Percentiles rank a stretch among this genome's conserved stretches.
phyloP scores from a whole-genome alignment of 2,797 vertebrate species.

The Xiphorhynchus erythropygius region DNA sequence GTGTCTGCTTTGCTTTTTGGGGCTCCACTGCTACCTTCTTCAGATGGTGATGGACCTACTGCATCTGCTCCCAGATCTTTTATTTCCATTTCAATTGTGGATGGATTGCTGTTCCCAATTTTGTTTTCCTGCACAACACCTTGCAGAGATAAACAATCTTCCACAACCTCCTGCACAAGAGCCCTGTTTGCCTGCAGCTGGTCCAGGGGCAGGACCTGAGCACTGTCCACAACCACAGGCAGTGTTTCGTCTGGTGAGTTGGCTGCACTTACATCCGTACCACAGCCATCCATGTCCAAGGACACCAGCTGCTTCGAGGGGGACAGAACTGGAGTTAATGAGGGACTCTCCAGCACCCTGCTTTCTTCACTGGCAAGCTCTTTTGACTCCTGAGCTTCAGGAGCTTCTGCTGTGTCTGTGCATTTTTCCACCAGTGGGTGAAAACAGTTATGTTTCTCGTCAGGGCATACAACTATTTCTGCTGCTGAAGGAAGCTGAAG shows the following conservation, averaged over 20 bases:
- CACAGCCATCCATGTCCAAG: not conserved
- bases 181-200: not conserved
- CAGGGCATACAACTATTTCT: constrained; percentile 59
- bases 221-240: not conserved
- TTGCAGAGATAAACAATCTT: not conserved
- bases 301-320: constrained; percentile 3
- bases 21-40: not conserved
- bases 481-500: constrained; percentile 60
- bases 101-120: not conserved
- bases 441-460: constrained; percentile 57
- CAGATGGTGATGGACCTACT: not conserved
- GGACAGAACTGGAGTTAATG: constrained; percentile 52
- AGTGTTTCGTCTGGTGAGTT: not conserved
- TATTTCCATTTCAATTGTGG: constrained; percentile 3
- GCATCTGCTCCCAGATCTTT: constrained; percentile 24
- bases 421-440: constrained; percentile 40
- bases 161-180: not conserved
- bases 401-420: constrained; percentile 4
- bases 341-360: not conserved
- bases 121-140: constrained; percentile 10
- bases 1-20: not conserved
- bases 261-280: not conserved
- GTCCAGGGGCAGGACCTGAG: not conserved
- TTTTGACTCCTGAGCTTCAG: constrained; percentile 55
- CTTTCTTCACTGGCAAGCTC: constrained; percentile 46